Evolutionary conservation across 2,113 vertebrate genomes (phyloP).

Genomic region (Rhabdomys dilectus): DNA sequence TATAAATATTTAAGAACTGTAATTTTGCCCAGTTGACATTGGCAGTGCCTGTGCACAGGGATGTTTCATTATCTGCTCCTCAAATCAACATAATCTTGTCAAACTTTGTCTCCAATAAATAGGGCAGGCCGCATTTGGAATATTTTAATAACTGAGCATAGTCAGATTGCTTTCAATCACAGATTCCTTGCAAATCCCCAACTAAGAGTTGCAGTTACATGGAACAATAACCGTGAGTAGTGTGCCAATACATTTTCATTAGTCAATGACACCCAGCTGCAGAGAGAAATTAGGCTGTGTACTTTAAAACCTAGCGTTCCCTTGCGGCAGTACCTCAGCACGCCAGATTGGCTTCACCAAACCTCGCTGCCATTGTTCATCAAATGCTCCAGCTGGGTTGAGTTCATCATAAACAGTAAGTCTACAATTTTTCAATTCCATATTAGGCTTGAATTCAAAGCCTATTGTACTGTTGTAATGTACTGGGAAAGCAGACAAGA

Average conservation of each 20-base stretch:
- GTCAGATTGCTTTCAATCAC: slow-evolving; percentile 85
- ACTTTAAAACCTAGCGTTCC: slow-evolving; percentile 74
- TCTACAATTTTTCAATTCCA: slow-evolving; percentile 75
- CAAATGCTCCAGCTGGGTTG: slow-evolving; percentile 73
- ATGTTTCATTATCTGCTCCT: slow-evolving; percentile 84
- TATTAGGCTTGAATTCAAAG: slow-evolving; percentile 68
- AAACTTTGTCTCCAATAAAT: slow-evolving; percentile 87
- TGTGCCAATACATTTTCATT: slow-evolving; percentile 86
- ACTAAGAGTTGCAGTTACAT: slow-evolving; percentile 80
- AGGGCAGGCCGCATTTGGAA: slow-evolving; percentile 86
- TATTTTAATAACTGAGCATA: slow-evolving; percentile 85
- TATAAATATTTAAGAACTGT: slow-evolving; percentile 89
- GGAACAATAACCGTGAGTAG: slow-evolving; percentile 84
- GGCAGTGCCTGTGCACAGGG: slow-evolving; percentile 80
- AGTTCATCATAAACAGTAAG: slow-evolving; percentile 70
- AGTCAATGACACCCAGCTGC: slow-evolving; percentile 84
- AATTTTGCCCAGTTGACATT: slow-evolving; percentile 86
- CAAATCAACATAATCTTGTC: slow-evolving; percentile 87
- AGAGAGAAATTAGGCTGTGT: slow-evolving; percentile 79
- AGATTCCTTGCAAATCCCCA: slow-evolving; percentile 85
- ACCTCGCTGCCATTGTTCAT: slow-evolving; percentile 65
- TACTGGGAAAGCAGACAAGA: slow-evolving; percentile 55
- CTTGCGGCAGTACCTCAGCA: slow-evolving; percentile 64
- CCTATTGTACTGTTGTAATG: slow-evolving; percentile 52
- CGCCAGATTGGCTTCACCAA: slow-evolving; percentile 54